These are phyloP conservation scores for Apostichopus japonicus DNA, from an alignment of 35 echinoderm and acorn worm genomes.

Conservation along the genomic window DNA sequence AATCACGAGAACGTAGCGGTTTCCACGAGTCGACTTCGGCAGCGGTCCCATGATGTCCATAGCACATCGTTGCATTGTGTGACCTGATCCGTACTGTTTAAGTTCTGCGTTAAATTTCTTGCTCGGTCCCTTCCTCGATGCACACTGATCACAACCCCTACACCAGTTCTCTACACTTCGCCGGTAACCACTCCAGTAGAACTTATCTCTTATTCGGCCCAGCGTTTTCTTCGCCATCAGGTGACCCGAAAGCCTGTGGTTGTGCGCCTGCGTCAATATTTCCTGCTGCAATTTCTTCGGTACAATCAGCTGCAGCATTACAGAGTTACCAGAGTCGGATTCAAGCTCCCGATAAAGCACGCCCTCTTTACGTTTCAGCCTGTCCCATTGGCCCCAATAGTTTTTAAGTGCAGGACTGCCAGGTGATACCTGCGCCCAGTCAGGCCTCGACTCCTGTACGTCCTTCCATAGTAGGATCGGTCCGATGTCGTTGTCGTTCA, in stretches of 20 bases:
- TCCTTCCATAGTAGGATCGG: neutral
- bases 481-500: neutral
- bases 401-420: conserved; percentile 33
- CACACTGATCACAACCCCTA: conserved; percentile 51
- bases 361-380: conserved; percentile 47
- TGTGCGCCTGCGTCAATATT: conserved; percentile 51
- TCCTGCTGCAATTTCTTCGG: conserved; percentile 5
- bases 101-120: conserved; percentile 24
- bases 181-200: conserved; percentile 52
- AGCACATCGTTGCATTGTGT: conserved; percentile 34
- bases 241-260: conserved; percentile 46
- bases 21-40: neutral
- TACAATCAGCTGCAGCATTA: conserved; percentile 36
- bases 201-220: conserved; percentile 27
- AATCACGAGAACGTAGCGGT: conserved; percentile 49
- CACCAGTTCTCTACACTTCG: conserved; percentile 50
- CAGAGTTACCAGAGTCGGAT: conserved; percentile 25
- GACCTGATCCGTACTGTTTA: conserved; percentile 23
- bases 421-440: neutral
- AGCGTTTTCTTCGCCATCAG: conserved; percentile 56
- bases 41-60: conserved; percentile 58
- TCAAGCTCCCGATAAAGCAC: conserved; percentile 57
- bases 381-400: conserved; percentile 67
- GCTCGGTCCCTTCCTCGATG: conserved; percentile 33
- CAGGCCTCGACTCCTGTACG: neutral